Conservation (phyloP, 1,140 invertebrate species). For the Nasonia longicornis region DNA sequence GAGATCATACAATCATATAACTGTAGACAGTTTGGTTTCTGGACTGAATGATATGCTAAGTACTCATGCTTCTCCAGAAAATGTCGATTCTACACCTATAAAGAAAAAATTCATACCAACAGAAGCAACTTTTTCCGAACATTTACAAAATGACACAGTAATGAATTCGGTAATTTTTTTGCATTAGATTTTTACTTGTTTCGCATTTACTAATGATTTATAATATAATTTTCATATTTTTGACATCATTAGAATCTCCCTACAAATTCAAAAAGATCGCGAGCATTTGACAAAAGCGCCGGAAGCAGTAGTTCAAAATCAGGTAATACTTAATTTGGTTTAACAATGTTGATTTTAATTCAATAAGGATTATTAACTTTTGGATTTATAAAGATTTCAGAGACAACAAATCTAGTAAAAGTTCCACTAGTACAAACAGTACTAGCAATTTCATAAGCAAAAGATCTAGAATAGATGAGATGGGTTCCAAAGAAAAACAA, state of each 20-base stretch:
- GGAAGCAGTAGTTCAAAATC: conserved; percentile 37
- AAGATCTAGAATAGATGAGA: conserved; percentile 60
- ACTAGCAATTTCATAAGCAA: conserved; percentile 58
- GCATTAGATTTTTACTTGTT: not conserved
- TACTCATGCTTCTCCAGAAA: conserved; percentile 65
- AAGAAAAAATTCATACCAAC: conserved; percentile 14
- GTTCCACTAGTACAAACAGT: conserved; percentile 54
- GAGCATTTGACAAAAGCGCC: conserved; percentile 38
- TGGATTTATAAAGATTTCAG: conserved; percentile 48
- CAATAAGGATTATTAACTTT: conserved; percentile 17
- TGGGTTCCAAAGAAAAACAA: conserved; percentile 54
- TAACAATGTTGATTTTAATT: conserved; percentile 11
- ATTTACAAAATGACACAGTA: conserved; percentile 40
- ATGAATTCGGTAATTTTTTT: conserved; percentile 44
- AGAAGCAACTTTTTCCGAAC: conserved; percentile 20
- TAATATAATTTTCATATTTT: conserved; percentile 4
- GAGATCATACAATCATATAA: conserved; percentile 70
- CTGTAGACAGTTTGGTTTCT: conserved; percentile 63
- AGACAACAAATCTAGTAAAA: conserved; percentile 54
- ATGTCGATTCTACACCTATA: conserved; percentile 52
- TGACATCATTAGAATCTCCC: conserved; percentile 38
- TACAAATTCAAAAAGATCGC: conserved; percentile 45
- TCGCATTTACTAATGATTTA: not conserved
- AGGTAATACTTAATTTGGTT: conserved; percentile 29
- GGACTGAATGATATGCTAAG: conserved; percentile 66